phyloP scores from a whole-genome alignment of 2,888 invertebrate species.

The Slavum lentiscoides region DNA sequence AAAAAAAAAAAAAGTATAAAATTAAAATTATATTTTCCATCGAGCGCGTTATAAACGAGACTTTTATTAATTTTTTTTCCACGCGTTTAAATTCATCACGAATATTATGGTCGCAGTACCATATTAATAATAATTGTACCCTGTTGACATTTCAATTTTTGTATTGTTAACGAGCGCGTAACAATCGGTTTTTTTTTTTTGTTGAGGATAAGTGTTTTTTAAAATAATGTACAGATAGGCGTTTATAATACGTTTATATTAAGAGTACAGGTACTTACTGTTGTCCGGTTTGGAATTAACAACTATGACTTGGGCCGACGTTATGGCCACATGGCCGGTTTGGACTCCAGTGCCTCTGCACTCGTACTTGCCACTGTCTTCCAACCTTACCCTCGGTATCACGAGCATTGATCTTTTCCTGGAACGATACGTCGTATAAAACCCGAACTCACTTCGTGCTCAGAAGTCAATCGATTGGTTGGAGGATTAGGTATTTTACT shows the following conservation, averaged over 20 bases:
- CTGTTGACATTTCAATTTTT: too few species aligned
- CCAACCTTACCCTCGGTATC: slow-evolving; percentile 73
- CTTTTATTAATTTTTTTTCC: too few species aligned
- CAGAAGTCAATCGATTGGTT: slow-evolving; percentile 55
- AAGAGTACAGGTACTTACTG: slow-evolving; percentile 54
- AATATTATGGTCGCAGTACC: too few species aligned
- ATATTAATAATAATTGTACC: too few species aligned
- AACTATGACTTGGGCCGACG: slow-evolving; percentile 56
- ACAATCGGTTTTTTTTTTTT: too few species aligned
- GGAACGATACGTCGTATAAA: slow-evolving; percentile 58
- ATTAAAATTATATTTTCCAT: too few species aligned
- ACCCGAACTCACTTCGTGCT: slow-evolving; percentile 18
- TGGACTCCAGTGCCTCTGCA: slow-evolving; percentile 75
- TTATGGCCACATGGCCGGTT: slow-evolving; percentile 59
- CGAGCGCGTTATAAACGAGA: too few species aligned
- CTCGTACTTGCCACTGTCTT: slow-evolving; percentile 80
- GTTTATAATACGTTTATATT: neutral
- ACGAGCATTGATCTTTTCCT: slow-evolving; percentile 84
- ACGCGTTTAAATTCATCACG: too few species aligned
- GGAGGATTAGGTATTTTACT: slow-evolving; percentile 60
- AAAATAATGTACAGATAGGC: too few species aligned
- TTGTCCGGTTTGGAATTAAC: slow-evolving; percentile 57
- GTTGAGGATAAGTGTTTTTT: too few species aligned
- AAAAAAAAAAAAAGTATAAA: too few species aligned
- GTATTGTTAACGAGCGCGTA: too few species aligned